phyloP scores from a whole-genome alignment of 2,113 vertebrate genomes.

The Hyperopisus bebe region DNA sequence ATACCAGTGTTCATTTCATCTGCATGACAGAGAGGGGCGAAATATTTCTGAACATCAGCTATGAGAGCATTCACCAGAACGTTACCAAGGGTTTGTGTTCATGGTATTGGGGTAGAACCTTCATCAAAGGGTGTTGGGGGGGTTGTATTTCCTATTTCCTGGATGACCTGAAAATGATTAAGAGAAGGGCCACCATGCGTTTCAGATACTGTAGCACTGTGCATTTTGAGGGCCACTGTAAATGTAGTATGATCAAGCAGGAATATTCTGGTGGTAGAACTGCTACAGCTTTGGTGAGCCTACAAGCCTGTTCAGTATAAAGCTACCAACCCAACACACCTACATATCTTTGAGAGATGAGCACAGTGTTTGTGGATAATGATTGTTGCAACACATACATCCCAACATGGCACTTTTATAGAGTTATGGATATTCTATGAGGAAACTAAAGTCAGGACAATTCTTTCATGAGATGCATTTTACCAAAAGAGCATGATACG shows the following conservation, averaged over 20 bases:
- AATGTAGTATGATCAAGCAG: not conserved
- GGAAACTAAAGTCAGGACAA: not conserved
- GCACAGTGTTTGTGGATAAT: not conserved
- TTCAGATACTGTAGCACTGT: not conserved
- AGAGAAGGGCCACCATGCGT: not conserved
- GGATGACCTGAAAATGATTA: not conserved
- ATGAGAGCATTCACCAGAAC: not conserved
- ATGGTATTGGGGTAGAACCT: not conserved
- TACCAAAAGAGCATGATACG: not conserved
- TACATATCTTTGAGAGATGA: not conserved
- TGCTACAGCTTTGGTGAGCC: not conserved
- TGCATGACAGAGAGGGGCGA: not conserved
- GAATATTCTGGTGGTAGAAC: not conserved
- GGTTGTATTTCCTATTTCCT: not conserved
- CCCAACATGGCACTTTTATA: not conserved
- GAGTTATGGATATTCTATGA: not conserved
- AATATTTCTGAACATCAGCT: not conserved
- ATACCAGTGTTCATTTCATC: not conserved
- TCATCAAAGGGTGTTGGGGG: not conserved
- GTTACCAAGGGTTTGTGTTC: not conserved
- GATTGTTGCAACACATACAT: not conserved
- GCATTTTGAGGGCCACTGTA: not conserved
- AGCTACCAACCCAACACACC: not conserved
- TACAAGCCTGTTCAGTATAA: not conserved
- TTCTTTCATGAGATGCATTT: not conserved